Evolutionary conservation across 2,888 invertebrate species (phyloP).

Genomic region (Achlya flavicornis): DNA sequence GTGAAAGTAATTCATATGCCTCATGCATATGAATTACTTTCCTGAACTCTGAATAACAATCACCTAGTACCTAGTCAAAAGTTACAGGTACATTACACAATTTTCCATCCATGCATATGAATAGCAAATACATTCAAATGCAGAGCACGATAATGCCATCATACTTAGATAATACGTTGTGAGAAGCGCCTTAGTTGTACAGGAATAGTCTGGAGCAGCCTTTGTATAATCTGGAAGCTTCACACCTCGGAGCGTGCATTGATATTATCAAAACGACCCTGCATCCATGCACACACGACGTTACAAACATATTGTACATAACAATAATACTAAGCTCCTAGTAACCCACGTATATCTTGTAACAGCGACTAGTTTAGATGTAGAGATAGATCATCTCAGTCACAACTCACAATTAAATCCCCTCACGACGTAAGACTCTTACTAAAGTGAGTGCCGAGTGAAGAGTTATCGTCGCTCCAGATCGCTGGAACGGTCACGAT

Average conservation of each 20-base stretch:
- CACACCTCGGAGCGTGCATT: constrained; percentile 34
- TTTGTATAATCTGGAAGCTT: constrained; percentile 22
- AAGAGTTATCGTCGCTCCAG: constrained; percentile 65
- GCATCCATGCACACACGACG: neutral
- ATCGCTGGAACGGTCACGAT: constrained; percentile 74
- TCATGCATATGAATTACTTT: too few relatives aligned
- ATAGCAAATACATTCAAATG: constrained; percentile 23
- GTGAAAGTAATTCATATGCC: neutral
- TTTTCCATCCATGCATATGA: neutral
- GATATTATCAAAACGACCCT: constrained; percentile 31
- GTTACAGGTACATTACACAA: neutral
- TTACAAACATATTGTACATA: constrained; percentile 6
- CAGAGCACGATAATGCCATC: constrained; percentile 20
- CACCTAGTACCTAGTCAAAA: neutral
- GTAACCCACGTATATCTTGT: constrained; percentile 20
- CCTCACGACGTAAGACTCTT: constrained; percentile 58
- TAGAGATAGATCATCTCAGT: constrained; percentile 56
- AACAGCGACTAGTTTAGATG: constrained; percentile 37
- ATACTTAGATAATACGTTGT: constrained; percentile 35
- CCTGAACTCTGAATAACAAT: neutral
- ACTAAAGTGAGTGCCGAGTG: constrained; percentile 52
- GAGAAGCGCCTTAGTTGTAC: constrained; percentile 37
- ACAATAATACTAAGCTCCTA: constrained; percentile 3
- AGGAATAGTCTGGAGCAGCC: constrained; percentile 18
- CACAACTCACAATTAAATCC: constrained; percentile 65